phyloP scores from a whole-genome alignment of 1,140 invertebrate genomes.

The Eriosoma lanigerum region DNA sequence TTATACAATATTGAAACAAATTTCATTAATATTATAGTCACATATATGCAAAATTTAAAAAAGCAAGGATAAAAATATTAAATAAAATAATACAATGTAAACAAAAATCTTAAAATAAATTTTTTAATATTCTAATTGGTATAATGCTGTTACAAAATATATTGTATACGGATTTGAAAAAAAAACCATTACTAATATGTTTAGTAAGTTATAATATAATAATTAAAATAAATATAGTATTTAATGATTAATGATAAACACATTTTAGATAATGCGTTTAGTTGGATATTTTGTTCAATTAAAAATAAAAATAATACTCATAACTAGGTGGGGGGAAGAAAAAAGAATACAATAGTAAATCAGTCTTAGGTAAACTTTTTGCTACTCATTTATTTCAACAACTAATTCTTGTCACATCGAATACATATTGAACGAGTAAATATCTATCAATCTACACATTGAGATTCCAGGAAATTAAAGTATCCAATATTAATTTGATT shows the following conservation, averaged over 20 bases:
- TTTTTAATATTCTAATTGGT: neutral
- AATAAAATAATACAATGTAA: neutral
- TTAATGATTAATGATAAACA: slow-evolving; percentile 19
- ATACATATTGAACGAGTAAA: neutral
- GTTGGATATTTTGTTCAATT: slow-evolving; percentile 4
- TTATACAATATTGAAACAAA: too few species aligned
- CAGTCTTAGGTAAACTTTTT: slow-evolving; percentile 45
- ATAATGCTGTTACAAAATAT: neutral
- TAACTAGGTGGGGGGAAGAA: neutral
- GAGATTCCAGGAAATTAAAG: neutral
- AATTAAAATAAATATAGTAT: slow-evolving; percentile 11
- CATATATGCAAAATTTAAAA: too few species aligned
- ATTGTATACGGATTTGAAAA: neutral
- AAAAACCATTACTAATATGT: neutral
- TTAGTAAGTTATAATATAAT: slow-evolving; percentile 4
- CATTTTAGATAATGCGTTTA: slow-evolving; percentile 29
- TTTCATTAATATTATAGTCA: too few species aligned
- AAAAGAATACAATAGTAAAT: slow-evolving; percentile 38
- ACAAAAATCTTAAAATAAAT: neutral
- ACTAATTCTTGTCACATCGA: neutral
- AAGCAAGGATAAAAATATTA: too few species aligned
- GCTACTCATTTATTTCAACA: neutral
- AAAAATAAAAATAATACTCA: slow-evolving; percentile 1
- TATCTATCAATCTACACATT: neutral
- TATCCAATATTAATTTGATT: too few species aligned